Base-by-base conservation (phyloP, 1,140 invertebrate genomes). In the Stenopsyche tienmushanensis region DNA sequence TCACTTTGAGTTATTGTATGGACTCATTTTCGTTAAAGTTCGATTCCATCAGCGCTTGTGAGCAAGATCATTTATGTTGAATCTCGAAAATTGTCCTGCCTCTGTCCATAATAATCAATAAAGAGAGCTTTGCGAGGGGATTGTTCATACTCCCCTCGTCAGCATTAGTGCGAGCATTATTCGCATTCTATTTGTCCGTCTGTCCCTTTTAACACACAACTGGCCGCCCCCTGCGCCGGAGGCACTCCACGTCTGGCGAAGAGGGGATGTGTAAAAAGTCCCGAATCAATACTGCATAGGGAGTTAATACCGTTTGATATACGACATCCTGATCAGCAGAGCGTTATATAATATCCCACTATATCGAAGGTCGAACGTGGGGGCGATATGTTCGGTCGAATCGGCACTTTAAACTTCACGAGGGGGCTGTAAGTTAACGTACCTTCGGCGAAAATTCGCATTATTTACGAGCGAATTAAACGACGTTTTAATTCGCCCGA, bases 221-320 rank as follows among this genome's bases (percentile, higher is more conserved):
- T 15, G 44, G 44, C 3, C 17, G 8, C 44, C 44, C 17, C 44
- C 7, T 18, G 29, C 29, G 5, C 29, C 29, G n/a, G 29, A 34
- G 29, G 29, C 13, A 34, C 29, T 34, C 5, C 29, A 13, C 5
- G 5, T 7, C 29, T 34, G 13, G 29, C 8, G 17, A 8, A 47
- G 10, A 18, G 44, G 44, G 44, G 17, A 7, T 5, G 44, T 13
- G 17, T 18, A 47, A 47, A 47, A 47, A 47, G 7, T 47, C 5
- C 17, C 44, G 44, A 47, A 47, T 47, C 44, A 47, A 47, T 47
- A 47, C 44, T 47, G 44, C 44, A 47, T 20, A 15, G 44, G 44
- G 44, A 20, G 44, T 47, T 47, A 47, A 47, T 47, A 47, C 44
- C 44, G 17, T 47, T 47, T 47, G 44, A 47, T 47, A 47, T 47